Conservation (phyloP, 2,888 invertebrate species). For the Leptogaster cylindrica region DNA sequence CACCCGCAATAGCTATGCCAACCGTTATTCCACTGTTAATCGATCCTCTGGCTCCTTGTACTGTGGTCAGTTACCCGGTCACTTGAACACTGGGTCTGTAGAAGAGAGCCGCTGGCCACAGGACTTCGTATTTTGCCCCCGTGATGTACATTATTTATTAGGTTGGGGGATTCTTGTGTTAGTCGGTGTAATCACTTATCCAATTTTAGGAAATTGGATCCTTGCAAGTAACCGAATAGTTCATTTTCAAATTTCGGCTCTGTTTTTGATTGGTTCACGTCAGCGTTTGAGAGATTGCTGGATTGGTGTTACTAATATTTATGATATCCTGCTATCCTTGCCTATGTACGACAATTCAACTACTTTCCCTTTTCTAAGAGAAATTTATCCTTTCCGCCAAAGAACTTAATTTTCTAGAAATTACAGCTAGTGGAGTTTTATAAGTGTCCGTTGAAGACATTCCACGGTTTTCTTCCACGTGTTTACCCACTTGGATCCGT, state of each 20-base stretch:
- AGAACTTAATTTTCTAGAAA: slow-evolving; percentile 12
- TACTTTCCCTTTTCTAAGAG: slow-evolving; percentile 24
- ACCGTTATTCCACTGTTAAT: slow-evolving; percentile 23
- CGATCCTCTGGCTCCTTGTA: slow-evolving; percentile 46
- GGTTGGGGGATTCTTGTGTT: slow-evolving; percentile 22
- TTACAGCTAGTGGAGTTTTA: slow-evolving; percentile 1
- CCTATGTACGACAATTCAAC: slow-evolving; percentile 5
- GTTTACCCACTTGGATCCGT: not conserved
- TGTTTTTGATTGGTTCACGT: too few relatives aligned
- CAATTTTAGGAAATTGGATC: not conserved
- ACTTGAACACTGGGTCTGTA: slow-evolving; percentile 54
- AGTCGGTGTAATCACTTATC: too few relatives aligned
- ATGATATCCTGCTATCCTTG: not conserved
- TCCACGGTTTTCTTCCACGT: slow-evolving; percentile 6
- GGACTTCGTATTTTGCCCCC: slow-evolving; percentile 23
- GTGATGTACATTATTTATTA: slow-evolving; percentile 23
- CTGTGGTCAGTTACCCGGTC: slow-evolving; percentile 61
- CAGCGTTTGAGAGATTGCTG: too few relatives aligned
- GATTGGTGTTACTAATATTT: too few relatives aligned
- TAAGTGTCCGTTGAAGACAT: slow-evolving; percentile 14
- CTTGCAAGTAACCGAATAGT: not conserved
- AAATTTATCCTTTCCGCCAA: slow-evolving; percentile 18
- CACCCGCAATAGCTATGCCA: slow-evolving; percentile 42
- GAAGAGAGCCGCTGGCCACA: slow-evolving; percentile 24
- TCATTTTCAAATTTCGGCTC: too few relatives aligned